Conservation (phyloP, 2,888 invertebrate species). For the Hirtodrosophila trivittata region DNA sequence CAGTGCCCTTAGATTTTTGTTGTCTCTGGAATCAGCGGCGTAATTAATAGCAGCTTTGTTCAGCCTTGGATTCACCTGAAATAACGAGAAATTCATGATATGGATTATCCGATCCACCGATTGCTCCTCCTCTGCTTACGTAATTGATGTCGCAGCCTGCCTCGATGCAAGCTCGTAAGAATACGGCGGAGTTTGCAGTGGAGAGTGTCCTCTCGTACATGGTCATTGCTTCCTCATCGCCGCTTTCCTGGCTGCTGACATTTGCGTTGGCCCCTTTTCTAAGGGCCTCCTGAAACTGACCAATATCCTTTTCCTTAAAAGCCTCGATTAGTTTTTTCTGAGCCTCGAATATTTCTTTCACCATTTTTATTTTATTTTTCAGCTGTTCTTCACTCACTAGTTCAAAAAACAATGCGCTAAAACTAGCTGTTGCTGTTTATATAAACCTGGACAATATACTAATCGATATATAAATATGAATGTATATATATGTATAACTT, state of each 20-base stretch:
- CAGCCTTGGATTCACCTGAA: slow-evolving; percentile 67
- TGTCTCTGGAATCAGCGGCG: slow-evolving; percentile 75
- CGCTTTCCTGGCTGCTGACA: neutral
- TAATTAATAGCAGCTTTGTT: slow-evolving; percentile 78
- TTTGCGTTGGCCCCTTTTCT: neutral
- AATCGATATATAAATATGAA: no score
- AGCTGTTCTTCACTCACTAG: slow-evolving; percentile 3
- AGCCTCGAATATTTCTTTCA: neutral
- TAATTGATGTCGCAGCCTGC: slow-evolving; percentile 23
- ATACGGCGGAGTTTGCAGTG: neutral
- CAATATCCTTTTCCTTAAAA: neutral
- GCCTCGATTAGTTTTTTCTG: no score
- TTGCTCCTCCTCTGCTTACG: slow-evolving; percentile 19
- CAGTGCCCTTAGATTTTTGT: slow-evolving; percentile 57
- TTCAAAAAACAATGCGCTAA: neutral
- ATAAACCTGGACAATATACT: no score
- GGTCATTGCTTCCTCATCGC: neutral
- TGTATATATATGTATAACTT: no score
- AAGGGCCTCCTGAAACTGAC: slow-evolving; percentile 1
- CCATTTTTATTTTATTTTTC: neutral
- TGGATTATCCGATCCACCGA: no score
- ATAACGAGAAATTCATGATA: no score
- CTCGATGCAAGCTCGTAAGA: slow-evolving; percentile 11
- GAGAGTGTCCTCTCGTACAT: slow-evolving; percentile 27
- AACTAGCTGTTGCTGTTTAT: neutral